These are phyloP conservation scores for Megaceryle maxima DNA, from an alignment of 2,113 vertebrate species.

Conservation along the genomic window DNA sequence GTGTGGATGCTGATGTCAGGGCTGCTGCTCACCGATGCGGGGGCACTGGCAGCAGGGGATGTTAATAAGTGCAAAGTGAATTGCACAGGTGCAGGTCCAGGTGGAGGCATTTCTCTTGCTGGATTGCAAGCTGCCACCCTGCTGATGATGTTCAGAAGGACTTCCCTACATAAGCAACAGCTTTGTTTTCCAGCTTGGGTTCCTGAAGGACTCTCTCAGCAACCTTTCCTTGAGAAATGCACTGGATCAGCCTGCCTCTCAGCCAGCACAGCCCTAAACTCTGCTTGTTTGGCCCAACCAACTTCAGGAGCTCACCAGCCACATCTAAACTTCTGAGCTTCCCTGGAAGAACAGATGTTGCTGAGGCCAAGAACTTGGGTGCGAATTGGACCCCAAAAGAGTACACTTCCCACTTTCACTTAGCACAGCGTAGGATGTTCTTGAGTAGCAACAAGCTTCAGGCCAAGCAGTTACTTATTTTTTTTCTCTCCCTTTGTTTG, in stretches of 20 bases:
- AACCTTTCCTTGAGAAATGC: neutral
- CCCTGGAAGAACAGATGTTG: neutral
- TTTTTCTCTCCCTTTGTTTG: constrained; percentile 5
- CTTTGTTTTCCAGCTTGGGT: neutral
- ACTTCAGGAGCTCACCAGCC: neutral
- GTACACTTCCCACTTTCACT: neutral
- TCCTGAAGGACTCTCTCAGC: neutral
- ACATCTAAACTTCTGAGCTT: neutral
- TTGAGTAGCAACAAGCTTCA: neutral
- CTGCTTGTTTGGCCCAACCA: neutral
- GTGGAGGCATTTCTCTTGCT: neutral
- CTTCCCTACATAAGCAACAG: neutral
- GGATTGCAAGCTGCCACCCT: neutral
- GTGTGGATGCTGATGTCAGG: neutral
- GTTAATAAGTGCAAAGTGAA: neutral
- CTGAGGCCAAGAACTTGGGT: neutral
- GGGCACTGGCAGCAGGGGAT: neutral
- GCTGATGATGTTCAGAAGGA: neutral
- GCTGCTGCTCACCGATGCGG: neutral
- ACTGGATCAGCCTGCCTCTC: neutral
- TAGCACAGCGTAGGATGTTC: neutral
- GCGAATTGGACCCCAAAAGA: neutral
- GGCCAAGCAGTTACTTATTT: neutral
- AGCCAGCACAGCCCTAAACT: neutral
- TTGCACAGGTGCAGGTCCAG: neutral